phyloP scores from a whole-genome alignment of 2,113 vertebrate species.

The Sakesphorus luctuosus region DNA sequence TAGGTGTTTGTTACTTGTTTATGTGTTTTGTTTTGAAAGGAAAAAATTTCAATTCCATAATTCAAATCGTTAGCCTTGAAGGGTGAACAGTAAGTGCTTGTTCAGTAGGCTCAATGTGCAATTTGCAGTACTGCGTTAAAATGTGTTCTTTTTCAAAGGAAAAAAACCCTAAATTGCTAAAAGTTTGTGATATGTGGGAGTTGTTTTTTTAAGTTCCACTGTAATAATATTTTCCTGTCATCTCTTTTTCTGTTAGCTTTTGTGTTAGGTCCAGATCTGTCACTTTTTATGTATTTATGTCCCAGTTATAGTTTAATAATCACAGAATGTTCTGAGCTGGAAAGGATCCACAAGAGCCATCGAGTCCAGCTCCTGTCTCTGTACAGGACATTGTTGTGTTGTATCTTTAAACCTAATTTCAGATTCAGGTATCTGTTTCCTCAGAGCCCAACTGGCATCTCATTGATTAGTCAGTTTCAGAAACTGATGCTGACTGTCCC shows the following conservation, averaged over 20 bases:
- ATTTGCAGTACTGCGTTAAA: background rate
- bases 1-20: background rate
- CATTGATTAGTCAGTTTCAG: background rate
- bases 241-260: background rate
- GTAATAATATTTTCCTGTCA: background rate
- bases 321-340: background rate
- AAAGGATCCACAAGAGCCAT: background rate
- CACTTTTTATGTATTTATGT: background rate
- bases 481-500: background rate
- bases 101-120: background rate
- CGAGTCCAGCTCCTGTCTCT: background rate
- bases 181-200: background rate
- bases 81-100: background rate
- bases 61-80: background rate
- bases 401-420: background rate
- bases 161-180: background rate
- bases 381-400: accelerated
- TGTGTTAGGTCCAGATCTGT: background rate
- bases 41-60: background rate
- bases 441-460: background rate
- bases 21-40: background rate
- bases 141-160: background rate
- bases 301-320: background rate
- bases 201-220: background rate
- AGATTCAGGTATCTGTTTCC: background rate